Evolutionary conservation across 1,140 invertebrate genomes (phyloP), one percentile per base, ranked within the genome.

Genomic region (Acromyrmex echinatior): DNA sequence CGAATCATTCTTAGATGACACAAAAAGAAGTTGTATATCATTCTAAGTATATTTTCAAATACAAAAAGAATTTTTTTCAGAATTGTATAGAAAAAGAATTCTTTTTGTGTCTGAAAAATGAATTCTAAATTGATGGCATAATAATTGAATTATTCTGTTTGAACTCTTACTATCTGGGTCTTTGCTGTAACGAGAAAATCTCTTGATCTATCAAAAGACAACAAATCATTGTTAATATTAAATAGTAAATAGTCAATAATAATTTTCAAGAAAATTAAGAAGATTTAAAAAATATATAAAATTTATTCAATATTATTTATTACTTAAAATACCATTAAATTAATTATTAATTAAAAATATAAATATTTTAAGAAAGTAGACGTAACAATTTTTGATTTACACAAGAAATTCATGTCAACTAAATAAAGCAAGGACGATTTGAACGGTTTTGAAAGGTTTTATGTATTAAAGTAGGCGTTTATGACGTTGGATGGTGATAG

Each of bases 181-280:
- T 25, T 45, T 31, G 45, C 12, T 28, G 18, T 39, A 53, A 14
- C 7, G 21, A 80, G 28, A 53, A n/a, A 56, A 9, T 70, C 9
- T 80, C 9, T 56, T 2, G 49, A 80, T 14, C n/a, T 58, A 14
- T 56, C 16, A 14, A 2, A 70, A 71, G 21, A 81, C 28, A 18
- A 21, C 49, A 39, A 70, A 16, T 70, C 49, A 71, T 71, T 70
- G 1, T 53, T 65, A 63, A 80, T 66, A 35, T 2, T 49, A 18
- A 51, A 53, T 21, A 53, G 0, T 35, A 14, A 68, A 68, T 12
- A 58, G 16, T 58, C 21, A 56, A 7, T 21, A 7, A 39, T 7
- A 21, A 9, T 31, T 21, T 21, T 5, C 21, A 53, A 58, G 9
- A 66, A n/a, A 7, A 21, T 63, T 10, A 39, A 80, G 0, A 28